Evolutionary conservation across 2,797 vertebrate genomes (phyloP), one percentile per base, ranked within the genome.

Genomic region (Euphonia xanthogaster): DNA sequence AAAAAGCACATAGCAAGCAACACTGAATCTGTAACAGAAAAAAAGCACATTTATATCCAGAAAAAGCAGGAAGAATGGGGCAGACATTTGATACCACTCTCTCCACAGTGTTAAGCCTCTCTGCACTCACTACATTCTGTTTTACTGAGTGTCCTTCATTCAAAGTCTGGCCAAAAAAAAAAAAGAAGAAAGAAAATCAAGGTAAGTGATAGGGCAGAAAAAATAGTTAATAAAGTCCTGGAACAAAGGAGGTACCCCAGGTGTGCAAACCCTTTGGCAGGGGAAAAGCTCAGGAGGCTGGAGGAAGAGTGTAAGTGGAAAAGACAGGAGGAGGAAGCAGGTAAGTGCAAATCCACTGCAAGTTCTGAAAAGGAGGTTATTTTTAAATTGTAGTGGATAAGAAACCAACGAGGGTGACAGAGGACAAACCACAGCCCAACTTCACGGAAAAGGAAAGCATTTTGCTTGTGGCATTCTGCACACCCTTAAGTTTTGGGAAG

Each of bases 171-270:
- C 20, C 3, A 23, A 7, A 33, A 50, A 40, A 40, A 39, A 33
- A 50, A 40, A 40, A 39, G 5, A 33, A 65, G 27, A 13, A 33
- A 33, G 4, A 31, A 37, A 54, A 48, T 37, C 3, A 6, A 72
- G 45, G 31, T 39, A 58, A 87, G 21, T 20, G 24, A 65, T 2
- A 27, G 9, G 30, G 25, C 31, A 93, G 30, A 72, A 91, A 73
- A 71, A 40, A 88, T 8, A 95, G 88, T 81, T 91, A 76, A 83
- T 93, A 95, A 95, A 83, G 82, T 88, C 86, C 79, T 28, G 88
- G 75, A 92, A 86, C 1, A 3, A 94, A 83, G 51, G 37, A 96
- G 35, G 65, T 71, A 73, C 28, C 62, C 66, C 89, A 97, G 83
- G 92, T 78, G 63, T 94, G 90, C 24, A 74, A 94, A 80, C 55